phyloP scores from a whole-genome alignment of 2,888 invertebrate species.

The Operophtera brumata region DNA sequence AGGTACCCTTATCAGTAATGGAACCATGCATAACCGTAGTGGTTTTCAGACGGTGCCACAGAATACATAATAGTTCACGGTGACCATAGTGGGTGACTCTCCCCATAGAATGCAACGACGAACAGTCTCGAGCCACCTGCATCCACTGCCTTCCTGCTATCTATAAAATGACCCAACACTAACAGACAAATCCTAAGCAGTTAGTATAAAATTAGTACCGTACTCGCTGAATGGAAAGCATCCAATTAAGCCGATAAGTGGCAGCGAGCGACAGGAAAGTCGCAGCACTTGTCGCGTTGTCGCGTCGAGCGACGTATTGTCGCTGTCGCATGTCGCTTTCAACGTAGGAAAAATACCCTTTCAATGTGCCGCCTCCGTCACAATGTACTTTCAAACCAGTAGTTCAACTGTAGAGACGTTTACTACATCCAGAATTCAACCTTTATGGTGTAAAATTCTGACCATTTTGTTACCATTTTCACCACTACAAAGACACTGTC shows the following conservation, averaged over 20 bases:
- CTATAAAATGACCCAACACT: neutral
- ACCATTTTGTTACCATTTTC: too few species aligned
- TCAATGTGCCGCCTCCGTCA: constrained; percentile 41
- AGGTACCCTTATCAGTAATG: too few species aligned
- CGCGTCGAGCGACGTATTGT: constrained; percentile 63
- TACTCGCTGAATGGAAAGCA: constrained; percentile 24
- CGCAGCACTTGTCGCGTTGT: constrained; percentile 52
- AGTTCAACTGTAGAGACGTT: neutral
- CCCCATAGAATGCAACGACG: too few species aligned
- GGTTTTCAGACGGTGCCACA: too few species aligned
- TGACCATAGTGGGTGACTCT: too few species aligned
- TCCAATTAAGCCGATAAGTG: constrained; percentile 38
- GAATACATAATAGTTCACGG: too few species aligned
- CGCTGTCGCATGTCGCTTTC: constrained; percentile 51
- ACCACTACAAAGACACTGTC: too few species aligned
- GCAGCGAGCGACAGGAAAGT: constrained; percentile 28
- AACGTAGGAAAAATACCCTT: constrained; percentile 54
- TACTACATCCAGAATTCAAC: too few species aligned
- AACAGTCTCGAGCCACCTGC: too few species aligned
- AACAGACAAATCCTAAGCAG: constrained; percentile 10
- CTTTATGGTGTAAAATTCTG: too few species aligned
- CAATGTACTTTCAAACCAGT: neutral
- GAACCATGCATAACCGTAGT: too few species aligned
- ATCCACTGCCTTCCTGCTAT: too few species aligned
- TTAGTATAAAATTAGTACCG: constrained; percentile 24